A percentile compares a stretch with the other conserved stretches of the same genome.
These are phyloP conservation scores for Samia ricini DNA, from an alignment of 1,140 invertebrate species.

Conservation along the genomic window DNA sequence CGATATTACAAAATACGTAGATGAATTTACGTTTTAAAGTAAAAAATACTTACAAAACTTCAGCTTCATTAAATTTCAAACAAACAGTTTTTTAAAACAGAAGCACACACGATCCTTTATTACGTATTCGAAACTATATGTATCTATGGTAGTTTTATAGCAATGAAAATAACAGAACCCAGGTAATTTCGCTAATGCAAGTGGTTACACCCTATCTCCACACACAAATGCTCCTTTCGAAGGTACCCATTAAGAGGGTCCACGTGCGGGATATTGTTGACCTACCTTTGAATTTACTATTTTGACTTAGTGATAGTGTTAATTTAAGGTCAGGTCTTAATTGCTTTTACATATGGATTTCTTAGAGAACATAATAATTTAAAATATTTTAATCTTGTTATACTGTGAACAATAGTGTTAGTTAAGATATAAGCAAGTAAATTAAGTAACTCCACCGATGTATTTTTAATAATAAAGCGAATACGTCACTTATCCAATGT, in stretches of 20 bases:
- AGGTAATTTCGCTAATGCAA: conserved; percentile 73
- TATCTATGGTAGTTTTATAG: conserved; percentile 34
- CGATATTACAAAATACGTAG: too few relatives aligned
- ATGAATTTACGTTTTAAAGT: too few relatives aligned
- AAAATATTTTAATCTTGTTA: not conserved
- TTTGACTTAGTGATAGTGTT: conserved; percentile 53
- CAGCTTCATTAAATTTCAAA: not conserved
- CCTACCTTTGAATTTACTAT: conserved; percentile 44
- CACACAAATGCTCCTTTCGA: conserved; percentile 44
- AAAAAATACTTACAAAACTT: too few relatives aligned
- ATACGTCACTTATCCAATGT: too few relatives aligned
- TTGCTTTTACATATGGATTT: not conserved
- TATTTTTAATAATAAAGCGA: too few relatives aligned
- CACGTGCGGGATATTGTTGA: conserved; percentile 41
- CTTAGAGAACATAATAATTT: not conserved
- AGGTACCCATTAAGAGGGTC: conserved; percentile 68
- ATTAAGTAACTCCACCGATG: too few relatives aligned
- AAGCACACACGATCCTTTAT: not conserved
- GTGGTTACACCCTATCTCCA: conserved; percentile 70
- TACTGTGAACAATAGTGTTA: too few relatives aligned
- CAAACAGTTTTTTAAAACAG: not conserved
- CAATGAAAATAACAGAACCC: conserved; percentile 72
- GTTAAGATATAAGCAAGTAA: too few relatives aligned
- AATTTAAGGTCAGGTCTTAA: conserved; percentile 33
- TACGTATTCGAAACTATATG: not conserved